These are phyloP conservation scores for Chrysemys picta DNA, from an alignment of 2,113 vertebrate genomes.

Conservation along the genomic window DNA sequence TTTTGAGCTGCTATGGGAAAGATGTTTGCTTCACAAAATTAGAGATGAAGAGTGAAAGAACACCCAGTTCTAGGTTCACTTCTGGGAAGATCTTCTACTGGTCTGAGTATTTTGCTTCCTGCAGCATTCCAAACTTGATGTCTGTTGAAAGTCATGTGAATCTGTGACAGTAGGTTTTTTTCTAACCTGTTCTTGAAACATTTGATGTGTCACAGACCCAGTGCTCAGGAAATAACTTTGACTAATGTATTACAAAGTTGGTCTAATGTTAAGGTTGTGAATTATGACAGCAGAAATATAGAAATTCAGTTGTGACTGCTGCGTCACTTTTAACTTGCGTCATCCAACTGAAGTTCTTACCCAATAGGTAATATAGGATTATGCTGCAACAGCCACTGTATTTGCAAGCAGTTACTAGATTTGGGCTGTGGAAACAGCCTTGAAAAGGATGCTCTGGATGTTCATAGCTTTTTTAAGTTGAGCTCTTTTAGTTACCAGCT, in stretches of 20 bases:
- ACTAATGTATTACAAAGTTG: not conserved
- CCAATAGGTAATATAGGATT: not conserved
- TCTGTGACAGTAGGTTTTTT: constrained; percentile 45
- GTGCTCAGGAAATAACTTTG: constrained; percentile 54
- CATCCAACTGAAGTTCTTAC: not conserved
- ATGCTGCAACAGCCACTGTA: not conserved
- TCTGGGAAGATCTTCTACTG: not conserved
- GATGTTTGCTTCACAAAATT: not conserved
- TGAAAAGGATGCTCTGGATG: not conserved
- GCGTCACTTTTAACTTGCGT: not conserved
- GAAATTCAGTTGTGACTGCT: not conserved
- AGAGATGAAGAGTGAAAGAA: not conserved
- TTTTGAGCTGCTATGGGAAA: not conserved
- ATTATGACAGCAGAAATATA: constrained; percentile 30
- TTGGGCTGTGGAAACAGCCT: not conserved
- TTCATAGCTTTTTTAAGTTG: not conserved
- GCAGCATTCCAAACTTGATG: not conserved
- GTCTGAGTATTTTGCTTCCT: not conserved
- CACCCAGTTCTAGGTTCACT: not conserved
- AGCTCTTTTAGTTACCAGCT: not conserved
- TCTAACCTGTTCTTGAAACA: not conserved
- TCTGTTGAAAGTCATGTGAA: constrained; percentile 56
- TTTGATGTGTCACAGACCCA: constrained; percentile 31
- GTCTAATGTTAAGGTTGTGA: not conserved
- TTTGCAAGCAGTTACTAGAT: not conserved